A percentile compares a stretch with the other conserved stretches of the same genome.
Evolutionary conservation across 2,888 invertebrate genomes (phyloP).

Genomic region (Microplitis manilae): DNA sequence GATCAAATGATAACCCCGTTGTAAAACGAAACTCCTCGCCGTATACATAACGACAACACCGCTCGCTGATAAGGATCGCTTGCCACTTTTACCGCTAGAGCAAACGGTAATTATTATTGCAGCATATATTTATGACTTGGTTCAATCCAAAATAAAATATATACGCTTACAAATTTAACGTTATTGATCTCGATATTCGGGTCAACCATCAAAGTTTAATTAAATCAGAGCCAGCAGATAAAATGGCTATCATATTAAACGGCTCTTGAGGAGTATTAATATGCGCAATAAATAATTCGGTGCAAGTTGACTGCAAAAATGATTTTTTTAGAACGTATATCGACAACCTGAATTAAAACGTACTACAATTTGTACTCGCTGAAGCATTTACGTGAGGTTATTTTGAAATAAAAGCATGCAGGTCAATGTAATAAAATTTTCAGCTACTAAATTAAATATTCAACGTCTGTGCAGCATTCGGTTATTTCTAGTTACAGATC

Average conservation of each 20-base stretch:
- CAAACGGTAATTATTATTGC: slow-evolving; percentile 39
- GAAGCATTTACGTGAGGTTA: neutral
- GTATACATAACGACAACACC: slow-evolving; percentile 46
- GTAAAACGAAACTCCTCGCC: slow-evolving; percentile 27
- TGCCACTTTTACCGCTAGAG: slow-evolving; percentile 24
- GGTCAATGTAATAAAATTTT: neutral
- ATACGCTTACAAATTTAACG: too few species aligned
- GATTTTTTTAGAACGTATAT: too few species aligned
- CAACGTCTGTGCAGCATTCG: neutral
- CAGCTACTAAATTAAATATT: neutral
- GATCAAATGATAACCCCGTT: slow-evolving; percentile 43
- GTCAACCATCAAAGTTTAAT: too few species aligned
- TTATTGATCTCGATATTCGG: too few species aligned
- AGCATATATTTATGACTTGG: neutral
- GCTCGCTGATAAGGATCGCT: slow-evolving; percentile 50
- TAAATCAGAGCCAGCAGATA: too few species aligned
- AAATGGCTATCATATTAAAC: too few species aligned
- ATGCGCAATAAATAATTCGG: too few species aligned
- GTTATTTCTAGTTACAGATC: neutral
- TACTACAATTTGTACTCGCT: neutral
- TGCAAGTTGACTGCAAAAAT: too few species aligned
- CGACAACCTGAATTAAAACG: neutral
- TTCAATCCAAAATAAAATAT: neutral
- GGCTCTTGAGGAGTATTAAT: too few species aligned
- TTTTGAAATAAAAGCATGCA: neutral